Percentiles rank a stretch among this genome's conserved stretches.
phyloP scores from a whole-genome alignment of 2,888 invertebrate genomes.

The Thymelicus sylvestris region DNA sequence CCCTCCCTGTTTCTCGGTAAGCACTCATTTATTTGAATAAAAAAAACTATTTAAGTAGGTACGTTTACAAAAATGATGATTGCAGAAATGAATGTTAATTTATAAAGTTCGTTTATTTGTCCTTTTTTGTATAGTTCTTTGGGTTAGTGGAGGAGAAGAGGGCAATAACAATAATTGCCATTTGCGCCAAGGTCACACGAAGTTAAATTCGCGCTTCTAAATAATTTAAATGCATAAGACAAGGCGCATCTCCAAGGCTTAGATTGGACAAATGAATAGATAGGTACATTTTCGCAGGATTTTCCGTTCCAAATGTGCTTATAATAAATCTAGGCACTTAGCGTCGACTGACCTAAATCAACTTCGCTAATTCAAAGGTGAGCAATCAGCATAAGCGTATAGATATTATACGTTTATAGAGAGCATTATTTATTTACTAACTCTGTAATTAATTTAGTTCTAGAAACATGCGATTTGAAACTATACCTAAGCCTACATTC shows the following conservation, averaged over 20 bases:
- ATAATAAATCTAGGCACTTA: slow-evolving; percentile 6
- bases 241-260: not conserved
- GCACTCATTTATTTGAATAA: too few relatives aligned
- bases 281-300: slow-evolving; percentile 14
- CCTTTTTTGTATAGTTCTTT: too few relatives aligned
- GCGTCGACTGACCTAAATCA: slow-evolving; percentile 29
- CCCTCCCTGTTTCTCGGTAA: too few relatives aligned
- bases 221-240: not conserved
- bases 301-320: slow-evolving; percentile 16
- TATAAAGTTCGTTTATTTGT: too few relatives aligned
- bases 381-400: slow-evolving; percentile 1
- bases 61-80: too few relatives aligned
- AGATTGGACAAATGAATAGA: not conserved
- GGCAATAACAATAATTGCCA: too few relatives aligned
- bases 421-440: not conserved
- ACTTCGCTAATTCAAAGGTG: slow-evolving; percentile 11
- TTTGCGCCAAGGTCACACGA: not conserved
- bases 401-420: not conserved
- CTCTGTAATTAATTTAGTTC: slow-evolving; percentile 1
- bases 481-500: not conserved
- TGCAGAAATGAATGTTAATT: too few relatives aligned
- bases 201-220: not conserved
- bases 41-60: too few relatives aligned
- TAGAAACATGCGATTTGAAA: not conserved
- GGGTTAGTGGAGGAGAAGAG: too few relatives aligned